Base-by-base conservation (phyloP, 2,888 invertebrate genomes). In the Papilio elwesi region DNA sequence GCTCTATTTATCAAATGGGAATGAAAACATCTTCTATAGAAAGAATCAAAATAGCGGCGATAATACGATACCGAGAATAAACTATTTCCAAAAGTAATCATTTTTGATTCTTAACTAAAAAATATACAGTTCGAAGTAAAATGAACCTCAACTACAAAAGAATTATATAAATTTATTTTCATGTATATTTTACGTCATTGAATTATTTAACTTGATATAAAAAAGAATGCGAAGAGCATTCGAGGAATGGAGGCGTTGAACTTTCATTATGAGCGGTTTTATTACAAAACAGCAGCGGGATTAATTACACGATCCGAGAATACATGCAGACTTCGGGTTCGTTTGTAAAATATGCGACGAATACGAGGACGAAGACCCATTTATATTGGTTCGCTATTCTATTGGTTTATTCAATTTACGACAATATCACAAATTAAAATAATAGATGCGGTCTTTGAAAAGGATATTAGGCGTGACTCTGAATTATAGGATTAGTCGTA, bases 201-300 rank as follows among this genome's bases (percentile, higher is more conserved):
- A 57, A 57, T 36, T 43, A 62, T 62, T 62, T 62, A 57, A 57
- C n/a, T 38, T 36, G 7, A 62, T 43, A 43, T 43, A 43, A 52
- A 52, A 57, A 68, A 68, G 68, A 68, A 68, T 57, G 15, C 49
- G 13, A 10, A 36, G 7, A 49, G 12, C 68, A 13, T 59, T 51
- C 13, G 16, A 49, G 26, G 6, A 38, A 26, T 15, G 59, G 11
- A 49, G 7, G 59, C 68, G 49, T 59, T n/a, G 68, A 68, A 68
- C 59, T 68, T 68, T 59, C 36, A 57, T 57, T 68, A 59, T 49
- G 59, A 68, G n/a, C 36, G 48, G 36, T 57, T 68, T 59, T 68
- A 38, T 59, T 68, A 59, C 26, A 36, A 49, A 59, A 57, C 55
- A 68, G 26, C 55, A 68, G 16, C 12, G 26, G 57, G 57, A 68